Evolutionary conservation across 1,140 invertebrate genomes (phyloP), one percentile per base, ranked within the genome.

Genomic region (Nymphalis io): DNA sequence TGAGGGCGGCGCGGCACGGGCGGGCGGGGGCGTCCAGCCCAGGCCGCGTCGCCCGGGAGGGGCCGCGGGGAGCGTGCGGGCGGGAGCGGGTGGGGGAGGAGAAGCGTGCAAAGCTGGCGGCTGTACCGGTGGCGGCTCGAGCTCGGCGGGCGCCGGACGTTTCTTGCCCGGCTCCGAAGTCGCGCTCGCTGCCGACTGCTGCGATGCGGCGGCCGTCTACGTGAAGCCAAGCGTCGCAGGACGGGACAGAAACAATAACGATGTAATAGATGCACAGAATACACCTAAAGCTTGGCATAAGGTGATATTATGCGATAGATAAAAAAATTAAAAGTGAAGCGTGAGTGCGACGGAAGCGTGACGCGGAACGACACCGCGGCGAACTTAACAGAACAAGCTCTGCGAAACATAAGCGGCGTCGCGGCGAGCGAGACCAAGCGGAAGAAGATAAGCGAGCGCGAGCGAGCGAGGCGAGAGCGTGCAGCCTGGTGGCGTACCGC

Each of bases 401-500:
- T 84, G 87, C 87, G 87, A 88, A 55, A 87, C 87, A 82, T 65
- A 89, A 91, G 88, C 88, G 89, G 87, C 88, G 89, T 87, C 87
- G 84, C 87, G 89, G 85, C 87, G 87, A 85, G 87, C 86, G 82
- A 89, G 82, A 87, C 82, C 78, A 89, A 87, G 88, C 87, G 85
- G 85, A 89, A 90, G 86, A 88, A 89, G 81, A 86, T 78, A 91
- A 91, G 88, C 87, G 83, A 87, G 84, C 83, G 85, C 85, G 84
- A 84, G 82, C 83, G 84, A 85, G 85, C 83, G 84, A 88, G 85
- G 86, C 87, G 85, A 88, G 85, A 89, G 89, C 89, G 88, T 91
- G 88, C 89, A 91, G 89, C 85, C 88, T 87, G 94, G 94, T 94
- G 95, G 95, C 96, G 96, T 97, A 98, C 96, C 97, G 96, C 95